Evolutionary conservation across 1,140 invertebrate species (phyloP).

Genomic region (Contarinia nasturtii): DNA sequence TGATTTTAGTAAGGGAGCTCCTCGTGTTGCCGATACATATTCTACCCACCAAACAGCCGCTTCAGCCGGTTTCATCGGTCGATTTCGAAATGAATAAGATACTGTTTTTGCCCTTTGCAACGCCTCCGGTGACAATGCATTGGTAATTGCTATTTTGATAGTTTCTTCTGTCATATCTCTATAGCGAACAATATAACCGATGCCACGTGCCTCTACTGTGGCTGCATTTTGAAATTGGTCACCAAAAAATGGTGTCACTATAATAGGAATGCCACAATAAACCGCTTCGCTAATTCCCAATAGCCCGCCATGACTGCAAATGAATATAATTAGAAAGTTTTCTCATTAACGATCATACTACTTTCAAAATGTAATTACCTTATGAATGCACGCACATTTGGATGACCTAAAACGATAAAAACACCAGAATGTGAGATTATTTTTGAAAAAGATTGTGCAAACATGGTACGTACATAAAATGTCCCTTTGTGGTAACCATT

Average conservation of each 20-base stretch:
- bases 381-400: conserved; percentile 3
- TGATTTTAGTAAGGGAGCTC: conserved; percentile 21
- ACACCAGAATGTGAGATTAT: no score
- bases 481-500: conserved; percentile 51
- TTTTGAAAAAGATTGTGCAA: no score
- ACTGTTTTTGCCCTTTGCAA: conserved; percentile 4
- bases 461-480: no score
- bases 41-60: conserved; percentile 28
- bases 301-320: conserved; percentile 52
- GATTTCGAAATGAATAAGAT: conserved; percentile 15
- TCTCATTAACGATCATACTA: conserved; percentile 43
- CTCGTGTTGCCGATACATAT: conserved; percentile 25
- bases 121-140: conserved; percentile 17
- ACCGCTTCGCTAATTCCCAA: conserved; percentile 52
- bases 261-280: conserved; percentile 52
- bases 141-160: conserved; percentile 27
- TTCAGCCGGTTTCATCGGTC: conserved; percentile 13
- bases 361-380: conserved; percentile 9
- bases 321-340: no score
- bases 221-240: conserved; percentile 44
- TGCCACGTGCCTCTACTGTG: conserved; percentile 34
- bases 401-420: no score
- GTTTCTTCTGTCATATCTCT: conserved; percentile 34
- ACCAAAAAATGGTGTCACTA: conserved; percentile 47
- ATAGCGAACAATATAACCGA: conserved; percentile 33